phyloP scores from a whole-genome alignment of 2,113 vertebrate species.

The Chaenogobius annularis region DNA sequence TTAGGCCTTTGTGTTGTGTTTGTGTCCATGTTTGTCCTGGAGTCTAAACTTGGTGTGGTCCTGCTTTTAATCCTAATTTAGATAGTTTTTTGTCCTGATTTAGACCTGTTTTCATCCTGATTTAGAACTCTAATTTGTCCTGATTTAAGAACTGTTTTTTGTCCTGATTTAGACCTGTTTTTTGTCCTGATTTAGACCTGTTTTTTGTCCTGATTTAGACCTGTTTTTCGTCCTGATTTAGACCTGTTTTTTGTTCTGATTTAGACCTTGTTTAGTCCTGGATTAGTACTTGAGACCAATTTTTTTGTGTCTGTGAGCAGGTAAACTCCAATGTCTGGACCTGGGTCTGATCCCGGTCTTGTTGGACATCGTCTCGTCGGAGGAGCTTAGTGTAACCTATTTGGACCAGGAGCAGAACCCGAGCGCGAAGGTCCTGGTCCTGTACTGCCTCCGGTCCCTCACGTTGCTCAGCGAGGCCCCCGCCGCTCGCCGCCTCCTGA shows the following conservation, averaged over 20 bases:
- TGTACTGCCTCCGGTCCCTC: constrained; percentile 49
- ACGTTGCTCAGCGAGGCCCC: constrained; percentile 57
- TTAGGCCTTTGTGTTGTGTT: no score
- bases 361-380: constrained; percentile 29
- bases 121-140: no score
- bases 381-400: neutral
- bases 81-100: neutral
- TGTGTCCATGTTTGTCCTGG: no score
- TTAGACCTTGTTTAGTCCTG: neutral
- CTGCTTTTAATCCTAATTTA: no score
- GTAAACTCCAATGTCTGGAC: constrained; percentile 48
- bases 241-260: no score
- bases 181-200: neutral
- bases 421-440: constrained; percentile 42
- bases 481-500: constrained; percentile 29
- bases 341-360: constrained; percentile 49
- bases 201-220: no score
- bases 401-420: constrained; percentile 12
- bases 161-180: constrained; percentile 42
- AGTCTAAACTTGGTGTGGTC: no score
- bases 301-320: constrained; percentile 21
- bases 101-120: neutral
- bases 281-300: neutral
- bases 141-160: constrained; percentile 44
- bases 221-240: no score